These are phyloP conservation scores for Papilio protenor DNA, from an alignment of 2,888 invertebrate species.

Conservation along the genomic window DNA sequence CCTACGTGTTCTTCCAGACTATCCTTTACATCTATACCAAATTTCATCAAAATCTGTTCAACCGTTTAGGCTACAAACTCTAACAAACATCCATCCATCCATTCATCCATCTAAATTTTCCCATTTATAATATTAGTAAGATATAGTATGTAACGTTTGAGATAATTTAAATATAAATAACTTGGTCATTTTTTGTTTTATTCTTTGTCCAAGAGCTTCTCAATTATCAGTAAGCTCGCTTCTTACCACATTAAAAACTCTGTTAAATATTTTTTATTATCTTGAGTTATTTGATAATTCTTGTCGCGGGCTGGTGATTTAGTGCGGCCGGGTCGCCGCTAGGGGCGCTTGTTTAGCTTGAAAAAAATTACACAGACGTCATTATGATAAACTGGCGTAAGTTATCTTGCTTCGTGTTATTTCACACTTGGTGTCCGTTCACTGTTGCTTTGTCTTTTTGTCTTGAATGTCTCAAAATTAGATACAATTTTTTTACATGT, in stretches of 20 bases:
- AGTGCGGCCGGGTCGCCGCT: constrained; percentile 66
- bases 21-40: too few species aligned
- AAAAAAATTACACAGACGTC: constrained; percentile 65
- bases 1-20: too few species aligned
- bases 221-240: constrained; percentile 42
- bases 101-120: too few species aligned
- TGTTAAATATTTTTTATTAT: constrained; percentile 64
- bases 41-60: too few species aligned
- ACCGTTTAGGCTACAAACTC: too few species aligned
- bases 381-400: constrained; percentile 73
- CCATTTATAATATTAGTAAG: too few species aligned
- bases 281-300: constrained; percentile 80
- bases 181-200: neutral
- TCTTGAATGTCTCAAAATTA: constrained; percentile 47
- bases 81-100: too few species aligned
- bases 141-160: too few species aligned
- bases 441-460: constrained; percentile 43
- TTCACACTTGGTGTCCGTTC: constrained; percentile 57
- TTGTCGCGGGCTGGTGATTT: constrained; percentile 72
- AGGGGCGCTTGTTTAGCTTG: constrained; percentile 59
- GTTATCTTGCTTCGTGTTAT: constrained; percentile 62
- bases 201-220: neutral
- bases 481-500: constrained; percentile 46
- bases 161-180: neutral
- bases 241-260: constrained; percentile 50